Base-by-base conservation (phyloP, 1,140 invertebrate species). In the Periplaneta americana region DNA sequence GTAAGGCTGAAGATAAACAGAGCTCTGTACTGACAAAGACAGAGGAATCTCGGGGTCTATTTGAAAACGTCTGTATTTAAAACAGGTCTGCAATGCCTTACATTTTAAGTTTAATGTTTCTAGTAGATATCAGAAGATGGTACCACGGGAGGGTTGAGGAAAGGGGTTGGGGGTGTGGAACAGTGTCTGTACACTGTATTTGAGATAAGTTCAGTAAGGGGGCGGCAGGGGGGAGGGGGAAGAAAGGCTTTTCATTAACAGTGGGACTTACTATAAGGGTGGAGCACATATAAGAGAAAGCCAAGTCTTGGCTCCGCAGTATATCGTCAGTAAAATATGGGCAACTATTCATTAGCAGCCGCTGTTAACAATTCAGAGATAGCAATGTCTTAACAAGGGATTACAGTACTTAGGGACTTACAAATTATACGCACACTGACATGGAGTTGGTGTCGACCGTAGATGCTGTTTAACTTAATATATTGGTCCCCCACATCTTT, bases 351-450 rank as follows among this genome's bases (percentile, higher is more conserved):
- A 80, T 80, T 80, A 80, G 79, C 33, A 80, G 79, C 79, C 79
- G 79, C 79, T 74, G 79, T 66, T 48, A 80, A 80, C 35, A 80
- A 74, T 80, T 80, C 66, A 74, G 37, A 80, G 79, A 80, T 80
- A 80, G 79, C 79, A 33, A 74, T 74, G 79, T 80, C 79, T 80
- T 80, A 80, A 80, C 39, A 80, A 34, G 79, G n/a, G 79, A 80
- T 80, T 80, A 80, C 79, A 80, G 39, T 80, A 80, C 79, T 80
- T 80, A 74, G 79, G 48, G 79, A 80, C 79, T 80, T 80, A 80
- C 79, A 80, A 80, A 80, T 80, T 80, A 80, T 80, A 74, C 28
- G 48, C 48, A 66, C 48, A 66, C 22, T 66, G 48, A 66, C 48
- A 66, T 28, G 22, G 79, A 33, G 35, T 74, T 13, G n/a, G 79